Base-by-base conservation (phyloP, 2,888 invertebrate species). In the Tipula vernalis region DNA sequence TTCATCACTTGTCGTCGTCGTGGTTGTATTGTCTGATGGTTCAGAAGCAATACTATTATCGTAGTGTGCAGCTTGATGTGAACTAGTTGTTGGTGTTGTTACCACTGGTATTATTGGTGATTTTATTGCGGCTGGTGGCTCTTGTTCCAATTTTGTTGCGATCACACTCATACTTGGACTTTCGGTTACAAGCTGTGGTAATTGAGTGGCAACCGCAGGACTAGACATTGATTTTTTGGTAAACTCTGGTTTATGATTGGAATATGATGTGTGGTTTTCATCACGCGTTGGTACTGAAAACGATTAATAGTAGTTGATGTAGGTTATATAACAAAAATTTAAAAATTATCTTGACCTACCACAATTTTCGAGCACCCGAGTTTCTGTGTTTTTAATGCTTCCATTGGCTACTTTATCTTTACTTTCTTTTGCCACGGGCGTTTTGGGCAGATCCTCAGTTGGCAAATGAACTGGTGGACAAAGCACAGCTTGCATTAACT, bases 11-110 rank as follows among this genome's bases (percentile, higher is more conserved):
- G 91, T 91, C 87, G 91, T 91, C 86, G 92, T 91, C 36, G 91
- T 91, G n/a, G 90, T 89, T 87, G 91, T 91, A 85, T 91, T 91
- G 88, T 90, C 90, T 42, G 91, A 91, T 47, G 91, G 91, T 88
- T 91, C 91, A 18, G 91, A 91, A 71, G 91, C 90, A 47, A 91
- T 90, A 88, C 91, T 92, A 86, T 91, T 91, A 88, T 92, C 91
- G 87, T 91, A 47, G n/a, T 85, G 86, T 28, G 87, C 51, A 18
- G 85, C 83, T 71, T 57, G 86, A 86, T 86, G 85, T 18, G 51
- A 13, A n/a, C 86, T 87, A 41, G 85, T 86, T 83, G 86, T 86
- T 18, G 87, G 86, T 44, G 87, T 86, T 18, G 85, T 85, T 39
- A 84, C 84, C 71, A 28, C 3, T 28, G 71, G 28, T 28, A 28